These are phyloP conservation scores for Sebastolobus alascanus DNA, from an alignment of 2,797 vertebrate species.

Conservation along the genomic window DNA sequence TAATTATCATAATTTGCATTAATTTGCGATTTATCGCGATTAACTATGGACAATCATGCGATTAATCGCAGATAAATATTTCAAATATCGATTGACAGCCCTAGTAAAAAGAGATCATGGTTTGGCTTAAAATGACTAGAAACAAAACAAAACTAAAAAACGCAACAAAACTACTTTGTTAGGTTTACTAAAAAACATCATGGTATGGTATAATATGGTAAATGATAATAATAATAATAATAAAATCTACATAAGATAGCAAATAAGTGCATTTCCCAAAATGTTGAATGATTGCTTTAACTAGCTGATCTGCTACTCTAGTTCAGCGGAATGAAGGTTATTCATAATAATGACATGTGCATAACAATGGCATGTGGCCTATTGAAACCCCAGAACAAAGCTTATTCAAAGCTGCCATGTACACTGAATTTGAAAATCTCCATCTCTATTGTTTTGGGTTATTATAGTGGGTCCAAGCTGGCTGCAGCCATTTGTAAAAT, in stretches of 20 bases:
- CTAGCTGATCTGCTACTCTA: not conserved
- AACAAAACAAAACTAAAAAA: too few relatives aligned
- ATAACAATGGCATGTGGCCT: not conserved
- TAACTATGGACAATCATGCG: too few relatives aligned
- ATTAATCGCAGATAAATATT: too few relatives aligned
- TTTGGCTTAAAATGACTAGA: too few relatives aligned
- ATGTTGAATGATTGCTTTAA: not conserved
- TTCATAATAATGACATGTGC: not conserved
- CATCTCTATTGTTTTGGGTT: not conserved
- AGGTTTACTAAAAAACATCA: too few relatives aligned
- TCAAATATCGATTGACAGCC: too few relatives aligned
- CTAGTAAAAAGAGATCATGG: too few relatives aligned
- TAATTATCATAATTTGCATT: too few relatives aligned
- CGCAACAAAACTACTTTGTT: too few relatives aligned
- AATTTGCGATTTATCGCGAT: too few relatives aligned
- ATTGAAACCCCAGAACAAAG: not conserved
- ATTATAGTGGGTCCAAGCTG: not conserved
- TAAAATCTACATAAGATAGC: not conserved
- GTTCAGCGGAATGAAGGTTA: not conserved
- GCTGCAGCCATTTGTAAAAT: slow-evolving; percentile 15
- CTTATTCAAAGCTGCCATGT: not conserved
- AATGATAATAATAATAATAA: too few relatives aligned
- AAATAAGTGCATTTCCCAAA: not conserved
- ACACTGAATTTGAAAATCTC: not conserved
- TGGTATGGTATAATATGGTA: too few relatives aligned